Conservation (phyloP, 2,888 invertebrate genomes). For the Drosophila koepferae region DNA sequence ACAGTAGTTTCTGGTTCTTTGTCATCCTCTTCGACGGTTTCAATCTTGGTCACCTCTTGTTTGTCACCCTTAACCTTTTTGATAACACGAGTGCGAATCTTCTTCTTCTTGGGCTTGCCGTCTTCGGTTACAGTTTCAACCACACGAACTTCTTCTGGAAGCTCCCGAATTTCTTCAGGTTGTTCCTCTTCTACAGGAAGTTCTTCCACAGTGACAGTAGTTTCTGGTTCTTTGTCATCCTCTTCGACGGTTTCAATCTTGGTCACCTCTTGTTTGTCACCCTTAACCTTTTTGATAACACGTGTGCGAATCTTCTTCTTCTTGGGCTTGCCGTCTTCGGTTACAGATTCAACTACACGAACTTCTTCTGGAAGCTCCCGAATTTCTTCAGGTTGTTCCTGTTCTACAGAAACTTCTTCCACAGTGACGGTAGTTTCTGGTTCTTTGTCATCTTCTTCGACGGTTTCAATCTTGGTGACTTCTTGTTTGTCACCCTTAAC, state of each 20-base stretch:
- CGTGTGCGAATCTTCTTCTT: conserved; percentile 11
- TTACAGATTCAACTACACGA: background rate
- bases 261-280: conserved; percentile 16
- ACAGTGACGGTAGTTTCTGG: conserved; percentile 7
- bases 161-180: background rate
- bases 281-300: conserved; percentile 8
- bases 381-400: background rate
- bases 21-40: conserved; percentile 25
- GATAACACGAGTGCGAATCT: conserved; percentile 21
- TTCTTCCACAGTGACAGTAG: conserved; percentile 7
- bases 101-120: conserved; percentile 6
- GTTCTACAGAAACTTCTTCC: background rate
- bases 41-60: conserved; percentile 16
- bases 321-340: conserved; percentile 6
- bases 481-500: conserved; percentile 29
- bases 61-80: conserved; percentile 21
- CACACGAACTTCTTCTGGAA: conserved; percentile 3
- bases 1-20: conserved; percentile 5
- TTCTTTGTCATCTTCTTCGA: conserved; percentile 15
- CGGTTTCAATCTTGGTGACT: conserved; percentile 30
- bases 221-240: conserved; percentile 15
- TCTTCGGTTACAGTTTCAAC: conserved; percentile 1
- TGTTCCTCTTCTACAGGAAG: background rate
- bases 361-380: conserved; percentile 2
- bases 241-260: conserved; percentile 22